Conservation (phyloP, 2,113 vertebrate species). For the Eidolon helvum region DNA sequence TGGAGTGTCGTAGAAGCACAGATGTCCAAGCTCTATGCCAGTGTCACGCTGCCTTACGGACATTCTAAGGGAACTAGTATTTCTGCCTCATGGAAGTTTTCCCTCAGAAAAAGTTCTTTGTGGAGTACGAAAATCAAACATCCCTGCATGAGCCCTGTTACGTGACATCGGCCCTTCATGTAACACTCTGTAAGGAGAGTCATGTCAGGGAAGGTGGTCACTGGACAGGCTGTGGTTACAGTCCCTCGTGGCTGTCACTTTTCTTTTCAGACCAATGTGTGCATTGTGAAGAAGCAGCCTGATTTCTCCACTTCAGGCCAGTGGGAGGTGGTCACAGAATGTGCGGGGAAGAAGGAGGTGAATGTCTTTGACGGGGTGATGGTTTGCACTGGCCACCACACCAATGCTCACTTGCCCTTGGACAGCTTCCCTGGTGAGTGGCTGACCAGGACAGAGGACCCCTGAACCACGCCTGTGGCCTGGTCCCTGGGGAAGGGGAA, state of each 20-base stretch:
- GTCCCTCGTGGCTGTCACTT: not conserved
- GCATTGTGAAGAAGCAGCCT: conserved; percentile 82
- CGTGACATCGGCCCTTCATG: not conserved
- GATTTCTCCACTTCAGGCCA: conserved; percentile 89
- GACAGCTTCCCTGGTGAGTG: conserved; percentile 88
- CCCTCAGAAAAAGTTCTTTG: not conserved
- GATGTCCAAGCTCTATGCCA: not conserved
- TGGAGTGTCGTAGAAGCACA: not conserved
- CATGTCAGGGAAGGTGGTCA: not conserved
- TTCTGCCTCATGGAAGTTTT: not conserved
- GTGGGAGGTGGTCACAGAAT: conserved; percentile 89
- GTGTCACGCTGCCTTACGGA: not conserved
- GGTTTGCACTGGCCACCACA: conserved; percentile 92
- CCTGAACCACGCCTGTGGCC: not conserved
- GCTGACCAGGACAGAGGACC: not conserved
- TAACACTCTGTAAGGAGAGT: not conserved
- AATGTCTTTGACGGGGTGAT: conserved; percentile 89
- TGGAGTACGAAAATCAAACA: not conserved
- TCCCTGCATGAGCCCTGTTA: not conserved
- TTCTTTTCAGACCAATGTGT: conserved; percentile 86
- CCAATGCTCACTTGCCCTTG: conserved; percentile 83
- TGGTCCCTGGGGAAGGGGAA: not conserved
- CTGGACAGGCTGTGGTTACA: not conserved
- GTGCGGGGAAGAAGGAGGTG: conserved; percentile 80
- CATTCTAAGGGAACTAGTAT: not conserved